Evolutionary conservation across 2,113 vertebrate species (phyloP).

Genomic region (Thermophis baileyi): DNA sequence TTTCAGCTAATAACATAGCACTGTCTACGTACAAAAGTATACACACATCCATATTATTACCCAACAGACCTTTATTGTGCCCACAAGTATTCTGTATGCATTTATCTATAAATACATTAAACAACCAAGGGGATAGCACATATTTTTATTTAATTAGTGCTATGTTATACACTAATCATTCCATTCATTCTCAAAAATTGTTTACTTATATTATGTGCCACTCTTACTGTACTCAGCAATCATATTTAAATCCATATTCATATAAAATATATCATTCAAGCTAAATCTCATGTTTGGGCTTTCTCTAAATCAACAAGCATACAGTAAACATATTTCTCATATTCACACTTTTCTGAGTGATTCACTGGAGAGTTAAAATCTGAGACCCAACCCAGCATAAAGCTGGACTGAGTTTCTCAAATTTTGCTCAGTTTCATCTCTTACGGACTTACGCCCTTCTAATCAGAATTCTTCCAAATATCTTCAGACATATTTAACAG

Average conservation of each 20-base stretch:
- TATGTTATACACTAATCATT: neutral
- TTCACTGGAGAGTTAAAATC: neutral
- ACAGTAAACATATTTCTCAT: neutral
- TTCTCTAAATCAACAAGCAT: neutral
- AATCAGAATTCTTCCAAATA: neutral
- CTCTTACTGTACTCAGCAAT: neutral
- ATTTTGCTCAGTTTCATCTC: neutral
- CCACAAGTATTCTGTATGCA: neutral
- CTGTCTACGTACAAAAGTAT: neutral
- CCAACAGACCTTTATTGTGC: neutral
- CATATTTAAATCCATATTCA: neutral
- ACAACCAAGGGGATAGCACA: neutral
- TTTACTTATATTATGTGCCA: neutral
- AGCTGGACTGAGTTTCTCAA: neutral
- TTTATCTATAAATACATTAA: neutral
- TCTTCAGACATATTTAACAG: neutral
- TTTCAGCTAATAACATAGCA: neutral
- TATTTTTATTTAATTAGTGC: too few relatives aligned
- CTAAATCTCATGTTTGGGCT: neutral
- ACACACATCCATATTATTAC: neutral
- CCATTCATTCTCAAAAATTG: neutral
- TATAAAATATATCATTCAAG: neutral
- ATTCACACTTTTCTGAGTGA: neutral
- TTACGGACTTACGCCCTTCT: neutral
- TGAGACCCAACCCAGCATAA: neutral